Evolutionary conservation across 2,888 invertebrate species (phyloP), one percentile per base, ranked within the genome.

Genomic region (Morpho deidamia): DNA sequence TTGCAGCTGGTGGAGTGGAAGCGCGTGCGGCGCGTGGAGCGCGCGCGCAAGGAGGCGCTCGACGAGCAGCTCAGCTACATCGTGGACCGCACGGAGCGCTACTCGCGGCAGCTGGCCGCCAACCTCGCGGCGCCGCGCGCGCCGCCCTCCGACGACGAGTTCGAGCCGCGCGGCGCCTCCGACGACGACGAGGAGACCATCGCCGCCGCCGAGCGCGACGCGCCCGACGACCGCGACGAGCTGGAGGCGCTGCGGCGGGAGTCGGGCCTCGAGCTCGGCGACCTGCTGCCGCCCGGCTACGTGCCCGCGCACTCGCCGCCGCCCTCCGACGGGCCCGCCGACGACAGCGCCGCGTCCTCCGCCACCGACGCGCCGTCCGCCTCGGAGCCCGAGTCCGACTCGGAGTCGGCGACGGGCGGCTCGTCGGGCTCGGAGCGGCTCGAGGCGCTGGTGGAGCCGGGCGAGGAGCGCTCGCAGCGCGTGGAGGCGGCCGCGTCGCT

Each of bases 51-150:
- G 78, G 95, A 96, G 74, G 98, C 98, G 0, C 90, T 99, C 55
- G 99, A 99, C 90, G 95, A 98, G 74, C 99, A 99, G 84, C 92
- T 99, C 58, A 97, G 97, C 81, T 98, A 98, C 79, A 98, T 99
- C 74, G 99, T 99, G 56, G 99, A 98, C 83, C 97, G 98, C 86
- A 99, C 99, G 0, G 99, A 99, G 83, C 97, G 97, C 76, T 99
- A 98, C 90, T 98, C 98, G 37, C 95, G 95, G 33, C 94, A 96
- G 86, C 87, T 97, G 56, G 96, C 97, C 5, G 96, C 97, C 81
- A 95, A 95, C 62, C 94, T 97, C 91, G 65, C 55, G 38, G 44
- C 72, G 57, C 63, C 64, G 53, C 65, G 61, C 64, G 62, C 68
- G 56, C 73, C 77, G 61, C 73, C 75, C 64, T 78, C 80, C 60